Evolutionary conservation across 2,888 invertebrate genomes (phyloP), one percentile per base, ranked within the genome.

Genomic region (Clunio marinus): DNA sequence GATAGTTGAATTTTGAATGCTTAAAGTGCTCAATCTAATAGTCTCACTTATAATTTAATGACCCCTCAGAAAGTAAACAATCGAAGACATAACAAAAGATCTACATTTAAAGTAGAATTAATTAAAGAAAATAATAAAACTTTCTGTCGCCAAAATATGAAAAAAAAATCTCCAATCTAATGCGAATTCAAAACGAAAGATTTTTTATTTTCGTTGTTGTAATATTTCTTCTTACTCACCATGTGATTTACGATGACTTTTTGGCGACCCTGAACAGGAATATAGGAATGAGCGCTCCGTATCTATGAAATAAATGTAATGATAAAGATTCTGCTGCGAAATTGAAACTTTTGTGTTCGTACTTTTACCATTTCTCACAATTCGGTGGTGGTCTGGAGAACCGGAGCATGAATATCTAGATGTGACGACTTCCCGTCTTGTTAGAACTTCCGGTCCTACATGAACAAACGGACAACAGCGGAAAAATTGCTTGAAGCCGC

Each of bases 401-500:
- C 89, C 88, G 69, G 88, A 87, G 73, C 88, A 89, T 68, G 89
- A 86, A 72, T 89, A 86, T 63, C 90, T 85, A 10, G 88, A 87
- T 8, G 89, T 90, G 69, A 90, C 84, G 1, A 87, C 88, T 72
- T 91, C 86, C 70, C 89, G 83, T 69, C 91, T 81, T 13, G 85
- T 87, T 46, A 91, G 77, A 0, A 86, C 83, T 69, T 87, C 86
- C 1, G 86, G 84, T 15, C 84, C 85, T 32, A 89, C 82, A 17
- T 86, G 84, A 24, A 92, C 86, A 74, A 86, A 88, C 2, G 90
- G 89, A 74, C 93, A 89, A 82, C 93, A 96, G 74, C 89, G 88
- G 80, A 96, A 95, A 77, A 94, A 90, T 77, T 92, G 89, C 75
- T 91, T 90, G 80, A 96, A 95, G 7, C 96, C 96, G 73, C 93